Base-by-base conservation (phyloP, 1,140 invertebrate genomes). In the Zaprionus davidi region DNA sequence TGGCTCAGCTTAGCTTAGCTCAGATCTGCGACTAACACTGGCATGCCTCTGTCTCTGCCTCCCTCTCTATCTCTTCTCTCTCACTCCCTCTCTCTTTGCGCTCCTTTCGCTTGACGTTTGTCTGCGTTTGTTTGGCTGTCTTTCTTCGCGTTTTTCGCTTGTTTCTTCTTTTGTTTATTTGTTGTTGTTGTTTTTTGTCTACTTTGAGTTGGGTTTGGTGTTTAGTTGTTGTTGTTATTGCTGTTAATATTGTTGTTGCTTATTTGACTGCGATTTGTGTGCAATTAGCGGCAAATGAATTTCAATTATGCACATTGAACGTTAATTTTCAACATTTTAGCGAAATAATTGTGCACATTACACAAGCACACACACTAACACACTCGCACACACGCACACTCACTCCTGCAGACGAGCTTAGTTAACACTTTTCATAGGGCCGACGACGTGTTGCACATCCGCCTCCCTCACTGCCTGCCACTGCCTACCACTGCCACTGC, bases 221-320 rank as follows among this genome's bases (percentile, higher is more conserved):
- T 57, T 55, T 60, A 51, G 28, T 34, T 41, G 26, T 57, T 44
- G 38, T 60, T 58, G 36, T 44, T 17, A n/a, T 34, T 41, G 22
- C 53, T 44, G 46, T 60, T 58, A 28, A 38, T 17, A n/a, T 67
- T 17, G 28, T 46, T 44, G 70, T 46, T 69, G 44, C 46, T 51
- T 51, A 36, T 59, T 60, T 71, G 63, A 46, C 59, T 53, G 67
- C 69, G 82, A 87, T 81, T 84, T 85, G 82, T 90, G 62, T 62
- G 71, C 81, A 90, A 90, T 90, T 90, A 90, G 85, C 85, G 76
- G 72, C 71, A 83, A 88, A 88, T 85, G 81, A 77, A 90, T 86
- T 85, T 81, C 76, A 81, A 82, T 84, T 90, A 90, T 84, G 81
- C 84, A 75, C 85, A 88, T 78, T 90, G 85, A 73, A 90, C 65